phyloP scores from a whole-genome alignment of 1,140 invertebrate genomes.

The Lithobius niger region DNA sequence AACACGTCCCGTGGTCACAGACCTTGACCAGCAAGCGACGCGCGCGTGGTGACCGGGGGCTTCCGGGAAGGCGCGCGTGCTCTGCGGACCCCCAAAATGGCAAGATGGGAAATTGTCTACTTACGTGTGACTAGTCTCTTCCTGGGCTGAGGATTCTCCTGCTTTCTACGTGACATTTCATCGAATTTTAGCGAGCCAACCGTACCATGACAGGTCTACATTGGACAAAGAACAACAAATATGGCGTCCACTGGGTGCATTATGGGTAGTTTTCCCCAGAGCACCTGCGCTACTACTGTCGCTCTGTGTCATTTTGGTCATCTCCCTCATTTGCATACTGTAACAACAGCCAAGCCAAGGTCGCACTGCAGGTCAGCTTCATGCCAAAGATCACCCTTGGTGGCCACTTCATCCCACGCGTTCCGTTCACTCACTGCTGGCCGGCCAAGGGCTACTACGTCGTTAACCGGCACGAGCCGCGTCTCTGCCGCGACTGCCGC shows the following conservation, averaged over 20 bases:
- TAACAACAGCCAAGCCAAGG: slow-evolving; percentile 9
- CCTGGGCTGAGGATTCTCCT: slow-evolving; percentile 24
- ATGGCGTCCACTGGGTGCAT: slow-evolving; percentile 12
- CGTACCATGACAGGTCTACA: slow-evolving; percentile 14
- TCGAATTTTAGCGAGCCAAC: slow-evolving; percentile 9
- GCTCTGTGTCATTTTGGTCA: slow-evolving; percentile 4
- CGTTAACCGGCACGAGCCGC: too few species aligned
- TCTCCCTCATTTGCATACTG: slow-evolving; percentile 6
- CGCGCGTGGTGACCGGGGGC: neutral
- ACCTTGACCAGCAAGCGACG: neutral
- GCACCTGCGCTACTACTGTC: slow-evolving; percentile 9
- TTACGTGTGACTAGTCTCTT: slow-evolving; percentile 24
- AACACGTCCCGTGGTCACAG: neutral
- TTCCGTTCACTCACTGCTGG: too few species aligned
- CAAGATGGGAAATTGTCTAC: slow-evolving; percentile 8
- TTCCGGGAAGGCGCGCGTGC: neutral
- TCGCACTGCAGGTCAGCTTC: neutral
- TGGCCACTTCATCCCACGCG: neutral
- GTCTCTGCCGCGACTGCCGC: too few species aligned
- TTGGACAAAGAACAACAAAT: slow-evolving; percentile 13
- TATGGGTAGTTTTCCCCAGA: slow-evolving; percentile 11
- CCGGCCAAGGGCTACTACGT: too few species aligned
- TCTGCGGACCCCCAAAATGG: neutral
- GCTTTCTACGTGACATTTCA: slow-evolving; percentile 23
- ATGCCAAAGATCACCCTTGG: neutral